phyloP scores from a whole-genome alignment of 2,888 invertebrate genomes.

The Tinea pellionella region DNA sequence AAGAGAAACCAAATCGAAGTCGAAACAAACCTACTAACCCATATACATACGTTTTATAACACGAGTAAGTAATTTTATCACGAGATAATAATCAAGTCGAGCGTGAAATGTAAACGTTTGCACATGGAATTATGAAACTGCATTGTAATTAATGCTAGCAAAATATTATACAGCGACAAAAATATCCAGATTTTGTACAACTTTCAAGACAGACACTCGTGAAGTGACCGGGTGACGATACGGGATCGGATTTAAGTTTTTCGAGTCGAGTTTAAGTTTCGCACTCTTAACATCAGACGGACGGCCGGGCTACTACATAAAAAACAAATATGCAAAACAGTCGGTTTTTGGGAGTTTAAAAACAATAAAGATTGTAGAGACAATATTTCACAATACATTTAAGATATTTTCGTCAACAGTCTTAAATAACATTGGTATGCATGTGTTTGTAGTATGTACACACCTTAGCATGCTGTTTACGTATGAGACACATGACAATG shows the following conservation, averaged over 20 bases:
- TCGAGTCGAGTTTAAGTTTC: too few relatives aligned
- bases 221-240: too few relatives aligned
- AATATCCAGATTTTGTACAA: background rate
- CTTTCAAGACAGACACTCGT: too few relatives aligned
- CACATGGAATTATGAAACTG: slow-evolving; percentile 33
- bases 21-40: background rate
- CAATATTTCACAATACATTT: background rate
- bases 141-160: slow-evolving; percentile 20
- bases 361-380: background rate
- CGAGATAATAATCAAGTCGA: slow-evolving; percentile 26
- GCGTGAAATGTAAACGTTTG: slow-evolving; percentile 35
- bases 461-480: slow-evolving; percentile 5
- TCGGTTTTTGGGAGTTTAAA: background rate
- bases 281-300: too few relatives aligned
- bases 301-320: too few relatives aligned
- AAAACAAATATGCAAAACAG: background rate
- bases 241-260: too few relatives aligned
- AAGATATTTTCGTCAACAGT: too few relatives aligned
- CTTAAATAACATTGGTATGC: background rate
- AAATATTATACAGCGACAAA: slow-evolving; percentile 25
- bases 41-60: background rate
- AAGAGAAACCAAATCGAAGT: background rate
- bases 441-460: too few relatives aligned
- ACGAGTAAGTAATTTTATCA: slow-evolving; percentile 25
- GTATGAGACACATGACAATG: slow-evolving; percentile 10